Evolutionary conservation across 2,113 vertebrate genomes (phyloP).

Genomic region (Capricornis sumatraensis): DNA sequence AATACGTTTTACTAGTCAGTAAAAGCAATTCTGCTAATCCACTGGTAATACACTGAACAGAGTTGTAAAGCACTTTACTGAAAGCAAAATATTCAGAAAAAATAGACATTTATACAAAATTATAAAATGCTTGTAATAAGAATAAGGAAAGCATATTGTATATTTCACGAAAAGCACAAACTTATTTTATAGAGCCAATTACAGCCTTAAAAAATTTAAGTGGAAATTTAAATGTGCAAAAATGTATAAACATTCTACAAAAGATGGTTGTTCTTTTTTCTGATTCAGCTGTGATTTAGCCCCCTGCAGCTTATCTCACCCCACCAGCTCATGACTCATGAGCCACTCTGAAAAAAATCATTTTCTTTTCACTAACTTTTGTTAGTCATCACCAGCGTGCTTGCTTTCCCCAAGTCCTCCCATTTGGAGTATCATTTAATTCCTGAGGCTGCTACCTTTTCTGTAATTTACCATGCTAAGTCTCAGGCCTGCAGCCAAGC

Average conservation of each 20-base stretch:
- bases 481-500: neutral
- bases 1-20: conserved; percentile 72
- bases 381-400: neutral
- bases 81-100: conserved; percentile 82
- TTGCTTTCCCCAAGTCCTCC: neutral
- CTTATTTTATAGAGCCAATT: conserved; percentile 78
- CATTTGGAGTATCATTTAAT: neutral
- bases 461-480: neutral
- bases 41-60: conserved; percentile 60
- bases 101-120: conserved; percentile 88
- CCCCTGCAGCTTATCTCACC: neutral
- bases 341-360: neutral
- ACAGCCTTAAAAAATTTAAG: conserved; percentile 77
- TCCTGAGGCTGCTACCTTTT: neutral
- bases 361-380: neutral
- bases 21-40: conserved; percentile 62
- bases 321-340: neutral
- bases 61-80: conserved; percentile 76
- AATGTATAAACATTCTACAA: conserved; percentile 83
- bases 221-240: conserved; percentile 77
- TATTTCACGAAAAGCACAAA: conserved; percentile 79
- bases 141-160: conserved; percentile 73
- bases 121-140: conserved; percentile 82
- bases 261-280: conserved; percentile 82
- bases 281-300: conserved; percentile 62